Evolutionary conservation across 2,797 vertebrate genomes (phyloP).

Genomic region (Haliaeetus albicilla): DNA sequence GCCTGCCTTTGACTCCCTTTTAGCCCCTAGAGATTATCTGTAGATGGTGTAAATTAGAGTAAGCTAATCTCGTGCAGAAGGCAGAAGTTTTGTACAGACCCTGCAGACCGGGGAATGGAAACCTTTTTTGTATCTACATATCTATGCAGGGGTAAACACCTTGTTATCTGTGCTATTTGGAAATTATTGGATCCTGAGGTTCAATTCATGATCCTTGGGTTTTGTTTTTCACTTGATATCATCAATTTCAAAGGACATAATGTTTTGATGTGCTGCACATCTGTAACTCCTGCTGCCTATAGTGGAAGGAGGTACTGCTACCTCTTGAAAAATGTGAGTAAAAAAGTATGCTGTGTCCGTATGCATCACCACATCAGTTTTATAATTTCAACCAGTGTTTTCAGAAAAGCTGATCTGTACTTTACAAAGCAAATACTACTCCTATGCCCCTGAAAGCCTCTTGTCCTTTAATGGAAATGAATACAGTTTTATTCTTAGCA

Average conservation of each 20-base stretch:
- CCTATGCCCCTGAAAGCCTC: neutral
- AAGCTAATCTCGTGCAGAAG: neutral
- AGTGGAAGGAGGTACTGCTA: neutral
- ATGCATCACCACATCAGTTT: neutral
- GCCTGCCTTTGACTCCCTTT: neutral
- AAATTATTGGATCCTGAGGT: neutral
- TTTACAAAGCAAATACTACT: neutral
- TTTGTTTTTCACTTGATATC: neutral
- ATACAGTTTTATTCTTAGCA: conserved; percentile 24
- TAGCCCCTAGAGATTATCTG: neutral
- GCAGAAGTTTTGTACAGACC: neutral
- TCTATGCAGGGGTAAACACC: neutral
- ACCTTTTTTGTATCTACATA: neutral
- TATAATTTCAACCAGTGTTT: neutral
- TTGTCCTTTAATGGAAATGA: neutral
- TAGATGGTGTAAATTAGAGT: neutral
- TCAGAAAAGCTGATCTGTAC: neutral
- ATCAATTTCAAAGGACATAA: neutral
- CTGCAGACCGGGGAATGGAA: neutral
- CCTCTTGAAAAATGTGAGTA: neutral
- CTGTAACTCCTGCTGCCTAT: neutral
- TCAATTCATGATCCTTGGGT: neutral
- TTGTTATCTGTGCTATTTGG: neutral
- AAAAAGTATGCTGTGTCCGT: neutral
- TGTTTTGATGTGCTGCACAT: neutral